These are phyloP conservation scores for Bellardia pandia DNA, from an alignment of 2,888 invertebrate species.

Conservation along the genomic window DNA sequence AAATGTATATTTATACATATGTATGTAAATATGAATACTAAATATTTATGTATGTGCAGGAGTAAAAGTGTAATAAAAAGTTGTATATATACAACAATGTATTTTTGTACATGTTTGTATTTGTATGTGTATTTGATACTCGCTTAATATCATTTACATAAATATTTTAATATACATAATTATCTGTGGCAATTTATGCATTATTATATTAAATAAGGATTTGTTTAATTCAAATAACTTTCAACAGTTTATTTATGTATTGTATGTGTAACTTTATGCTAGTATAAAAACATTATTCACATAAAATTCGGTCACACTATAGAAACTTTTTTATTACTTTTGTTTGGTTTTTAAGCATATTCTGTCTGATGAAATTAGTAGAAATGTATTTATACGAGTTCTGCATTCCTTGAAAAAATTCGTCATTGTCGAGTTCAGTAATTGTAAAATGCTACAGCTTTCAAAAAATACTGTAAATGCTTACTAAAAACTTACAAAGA, in stretches of 20 bases:
- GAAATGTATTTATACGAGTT: too few relatives aligned
- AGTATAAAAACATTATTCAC: too few relatives aligned
- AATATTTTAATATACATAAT: slow-evolving; percentile 30
- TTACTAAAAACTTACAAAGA: too few relatives aligned
- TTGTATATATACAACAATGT: neutral
- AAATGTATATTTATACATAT: neutral
- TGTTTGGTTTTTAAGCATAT: too few relatives aligned
- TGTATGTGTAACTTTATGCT: too few relatives aligned
- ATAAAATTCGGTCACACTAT: too few relatives aligned
- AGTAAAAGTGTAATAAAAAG: neutral
- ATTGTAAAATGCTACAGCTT: too few relatives aligned
- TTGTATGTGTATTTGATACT: neutral
- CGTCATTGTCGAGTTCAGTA: too few relatives aligned
- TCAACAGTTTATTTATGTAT: slow-evolving; percentile 2
- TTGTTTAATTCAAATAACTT: slow-evolving; percentile 17
- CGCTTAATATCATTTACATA: neutral
- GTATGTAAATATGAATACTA: neutral
- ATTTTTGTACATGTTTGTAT: neutral
- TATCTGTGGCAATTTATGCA: slow-evolving; percentile 43
- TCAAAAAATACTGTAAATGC: too few relatives aligned
- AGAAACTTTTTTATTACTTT: too few relatives aligned
- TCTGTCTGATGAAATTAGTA: too few relatives aligned
- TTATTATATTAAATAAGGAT: slow-evolving; percentile 55
- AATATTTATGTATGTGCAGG: neutral
- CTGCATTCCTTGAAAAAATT: too few relatives aligned